phyloP scores from a whole-genome alignment of 1,140 invertebrate genomes.

The Euborellia annulipes region DNA sequence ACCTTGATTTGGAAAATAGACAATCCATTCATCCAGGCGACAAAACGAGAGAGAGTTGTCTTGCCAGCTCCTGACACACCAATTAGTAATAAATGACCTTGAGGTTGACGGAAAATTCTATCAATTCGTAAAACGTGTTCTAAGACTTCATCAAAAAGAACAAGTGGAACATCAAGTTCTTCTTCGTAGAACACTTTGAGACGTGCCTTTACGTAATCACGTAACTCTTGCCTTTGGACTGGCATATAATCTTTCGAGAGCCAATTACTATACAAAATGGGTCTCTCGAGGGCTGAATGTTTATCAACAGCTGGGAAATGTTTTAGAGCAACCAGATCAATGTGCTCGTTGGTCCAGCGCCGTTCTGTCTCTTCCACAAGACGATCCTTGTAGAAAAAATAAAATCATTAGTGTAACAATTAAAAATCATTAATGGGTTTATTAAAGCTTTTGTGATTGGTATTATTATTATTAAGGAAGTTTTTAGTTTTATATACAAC shows the following conservation, averaged over 20 bases:
- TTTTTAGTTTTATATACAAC: too few species aligned
- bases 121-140: conserved; percentile 98
- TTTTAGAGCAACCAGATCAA: conserved; percentile 83
- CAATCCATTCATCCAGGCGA: conserved; percentile 99
- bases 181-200: conserved; percentile 99
- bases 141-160: conserved; percentile 96
- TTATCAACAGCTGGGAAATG: conserved; percentile 88
- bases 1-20: conserved; percentile 95
- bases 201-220: conserved; percentile 92
- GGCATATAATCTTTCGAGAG: conserved; percentile 96
- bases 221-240: conserved; percentile 83
- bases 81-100: conserved; percentile 91
- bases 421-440: too few species aligned
- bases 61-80: conserved; percentile 97
- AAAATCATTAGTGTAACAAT: too few species aligned
- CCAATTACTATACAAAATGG: conserved; percentile 98
- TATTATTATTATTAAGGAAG: too few species aligned
- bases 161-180: conserved; percentile 94
- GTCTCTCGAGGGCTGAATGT: conserved; percentile 69
- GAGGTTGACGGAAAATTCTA: conserved; percentile 96
- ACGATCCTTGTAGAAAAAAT: conserved; percentile 37
- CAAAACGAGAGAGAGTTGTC: conserved; percentile 95
- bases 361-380: conserved; percentile 90
- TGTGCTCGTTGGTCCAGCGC: conserved; percentile 96
- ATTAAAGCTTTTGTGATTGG: too few species aligned